Percentiles rank a stretch among this genome's conserved stretches.
Evolutionary conservation across 2,113 vertebrate genomes (phyloP).

Genomic region (Pterocles orientalis): DNA sequence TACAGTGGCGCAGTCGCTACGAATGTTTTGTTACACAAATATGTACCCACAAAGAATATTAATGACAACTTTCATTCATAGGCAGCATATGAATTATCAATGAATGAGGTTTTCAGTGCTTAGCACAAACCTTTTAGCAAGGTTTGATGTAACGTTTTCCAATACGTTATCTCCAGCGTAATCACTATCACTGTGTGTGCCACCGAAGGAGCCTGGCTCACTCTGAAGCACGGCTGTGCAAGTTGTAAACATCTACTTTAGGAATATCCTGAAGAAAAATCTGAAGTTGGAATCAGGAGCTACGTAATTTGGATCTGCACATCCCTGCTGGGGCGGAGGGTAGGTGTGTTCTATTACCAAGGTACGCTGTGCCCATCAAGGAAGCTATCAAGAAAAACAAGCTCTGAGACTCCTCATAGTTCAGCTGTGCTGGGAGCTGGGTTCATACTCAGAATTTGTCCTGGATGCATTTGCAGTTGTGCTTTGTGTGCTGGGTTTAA

Average conservation of each 20-base stretch:
- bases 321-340: fast-evolving
- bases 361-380: not conserved
- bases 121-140: not conserved
- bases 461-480: not conserved
- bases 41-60: not conserved
- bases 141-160: not conserved
- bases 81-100: not conserved
- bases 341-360: not conserved
- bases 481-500: not conserved
- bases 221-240: not conserved
- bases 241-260: not conserved
- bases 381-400: not conserved
- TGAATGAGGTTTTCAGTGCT: not conserved
- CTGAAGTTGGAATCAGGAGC: not conserved
- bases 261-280: not conserved
- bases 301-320: not conserved
- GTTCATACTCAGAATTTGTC: not conserved
- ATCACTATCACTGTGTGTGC: not conserved
- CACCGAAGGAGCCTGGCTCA: not conserved
- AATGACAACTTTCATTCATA: conserved; percentile 29
- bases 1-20: not conserved
- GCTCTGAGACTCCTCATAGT: not conserved
- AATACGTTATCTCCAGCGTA: not conserved
- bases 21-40: not conserved
- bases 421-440: not conserved